phyloP scores from a whole-genome alignment of 2,888 invertebrate species.

The Rhagophthalmus giganteus region DNA sequence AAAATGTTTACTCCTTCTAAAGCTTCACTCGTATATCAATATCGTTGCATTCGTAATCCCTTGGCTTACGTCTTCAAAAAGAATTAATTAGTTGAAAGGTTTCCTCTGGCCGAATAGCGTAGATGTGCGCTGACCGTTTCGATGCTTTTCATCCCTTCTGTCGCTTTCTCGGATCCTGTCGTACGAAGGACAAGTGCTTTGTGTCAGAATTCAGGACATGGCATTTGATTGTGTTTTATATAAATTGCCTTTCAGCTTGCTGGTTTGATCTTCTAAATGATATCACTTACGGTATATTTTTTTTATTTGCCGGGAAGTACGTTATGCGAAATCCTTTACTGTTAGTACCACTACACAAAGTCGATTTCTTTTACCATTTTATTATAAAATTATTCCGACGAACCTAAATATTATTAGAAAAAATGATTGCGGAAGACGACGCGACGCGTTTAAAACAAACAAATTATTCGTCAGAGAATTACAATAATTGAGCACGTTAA shows the following conservation, averaged over 20 bases:
- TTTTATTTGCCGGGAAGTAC: too few relatives aligned
- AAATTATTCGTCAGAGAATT: background rate
- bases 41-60: conserved; percentile 41
- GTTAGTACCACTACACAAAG: too few relatives aligned
- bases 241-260: conserved; percentile 32
- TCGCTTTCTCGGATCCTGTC: conserved; percentile 28
- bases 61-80: conserved; percentile 39
- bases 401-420: background rate
- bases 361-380: too few relatives aligned
- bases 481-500: background rate
- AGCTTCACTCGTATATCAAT: conserved; percentile 26
- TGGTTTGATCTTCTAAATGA: conserved; percentile 16
- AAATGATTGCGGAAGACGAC: background rate
- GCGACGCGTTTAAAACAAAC: background rate
- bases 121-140: conserved; percentile 35
- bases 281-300: conserved; percentile 6
- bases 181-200: conserved; percentile 34
- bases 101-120: conserved; percentile 31
- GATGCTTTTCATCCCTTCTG: conserved; percentile 34
- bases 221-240: conserved; percentile 34
- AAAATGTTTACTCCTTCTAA: background rate
- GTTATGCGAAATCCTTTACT: too few relatives aligned
- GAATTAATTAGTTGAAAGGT: conserved; percentile 50
- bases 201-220: conserved; percentile 33
- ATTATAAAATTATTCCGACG: too few relatives aligned